Evolutionary conservation across 2,113 vertebrate species (phyloP).

Genomic region (Hiodon tergisus): DNA sequence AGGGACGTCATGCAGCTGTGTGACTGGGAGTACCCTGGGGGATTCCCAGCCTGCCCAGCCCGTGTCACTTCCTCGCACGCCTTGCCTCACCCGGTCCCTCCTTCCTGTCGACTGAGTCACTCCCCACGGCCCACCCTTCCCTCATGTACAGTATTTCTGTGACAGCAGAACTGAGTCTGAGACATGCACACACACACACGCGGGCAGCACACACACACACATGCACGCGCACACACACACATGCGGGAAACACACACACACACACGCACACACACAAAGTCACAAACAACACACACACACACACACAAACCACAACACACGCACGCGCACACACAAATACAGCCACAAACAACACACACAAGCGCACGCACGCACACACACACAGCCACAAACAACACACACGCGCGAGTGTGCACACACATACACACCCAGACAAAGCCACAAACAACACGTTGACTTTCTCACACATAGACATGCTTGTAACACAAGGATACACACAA

Average conservation of each 20-base stretch:
- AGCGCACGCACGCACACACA: no score
- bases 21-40: conserved; percentile 17
- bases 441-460: background rate
- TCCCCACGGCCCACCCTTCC: background rate
- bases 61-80: conserved; percentile 11
- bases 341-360: no score
- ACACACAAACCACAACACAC: no score
- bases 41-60: conserved; percentile 6
- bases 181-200: background rate
- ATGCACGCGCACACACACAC: background rate
- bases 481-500: background rate
- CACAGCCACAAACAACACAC: no score
- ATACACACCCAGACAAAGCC: background rate
- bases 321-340: no score
- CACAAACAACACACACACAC: no score
- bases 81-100: background rate
- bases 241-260: no score
- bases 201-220: background rate
- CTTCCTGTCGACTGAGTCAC: background rate
- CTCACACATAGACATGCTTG: no score
- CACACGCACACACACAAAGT: no score
- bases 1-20: background rate
- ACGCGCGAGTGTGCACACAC: background rate
- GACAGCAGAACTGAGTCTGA: background rate
- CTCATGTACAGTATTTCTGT: background rate